These are phyloP conservation scores for Sisyra nigra DNA, from an alignment of 2,888 invertebrate species.

Conservation along the genomic window DNA sequence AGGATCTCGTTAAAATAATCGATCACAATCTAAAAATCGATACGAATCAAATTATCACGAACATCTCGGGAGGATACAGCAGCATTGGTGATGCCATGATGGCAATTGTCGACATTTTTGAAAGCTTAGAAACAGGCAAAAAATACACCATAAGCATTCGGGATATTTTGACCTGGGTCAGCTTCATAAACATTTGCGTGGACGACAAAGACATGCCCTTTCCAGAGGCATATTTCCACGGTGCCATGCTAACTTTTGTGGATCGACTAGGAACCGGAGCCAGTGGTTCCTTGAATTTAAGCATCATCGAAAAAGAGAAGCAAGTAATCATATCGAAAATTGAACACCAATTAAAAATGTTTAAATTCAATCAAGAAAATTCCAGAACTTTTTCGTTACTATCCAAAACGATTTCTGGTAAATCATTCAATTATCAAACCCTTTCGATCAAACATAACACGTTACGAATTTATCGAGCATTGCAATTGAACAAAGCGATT, in stretches of 20 bases:
- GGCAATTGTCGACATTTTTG: conserved; percentile 67
- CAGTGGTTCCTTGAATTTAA: conserved; percentile 51
- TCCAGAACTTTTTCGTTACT: no score
- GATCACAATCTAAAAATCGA: conserved; percentile 41
- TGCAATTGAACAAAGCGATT: conserved; percentile 84
- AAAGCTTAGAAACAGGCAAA: conserved; percentile 49
- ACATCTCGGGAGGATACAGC: conserved; percentile 30
- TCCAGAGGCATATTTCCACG: conserved; percentile 66
- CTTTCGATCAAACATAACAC: conserved; percentile 22
- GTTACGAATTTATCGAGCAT: conserved; percentile 66
- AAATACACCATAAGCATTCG: conserved; percentile 72
- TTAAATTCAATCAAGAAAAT: no score
- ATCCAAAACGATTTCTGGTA: no score
- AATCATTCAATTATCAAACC: no score
- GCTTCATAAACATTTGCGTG: conserved; percentile 61
- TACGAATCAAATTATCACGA: conserved; percentile 26
- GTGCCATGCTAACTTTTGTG: conserved; percentile 78
- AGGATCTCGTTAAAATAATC: conserved; percentile 67
- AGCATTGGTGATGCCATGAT: conserved; percentile 54
- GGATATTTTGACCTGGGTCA: conserved; percentile 84
- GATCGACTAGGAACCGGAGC: conserved; percentile 82
- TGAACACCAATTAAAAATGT: no score
- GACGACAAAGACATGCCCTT: conserved; percentile 22
- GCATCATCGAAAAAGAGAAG: no score
- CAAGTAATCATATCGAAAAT: no score